Base-by-base conservation (phyloP, 1,140 invertebrate genomes). In the Planococcus citri region DNA sequence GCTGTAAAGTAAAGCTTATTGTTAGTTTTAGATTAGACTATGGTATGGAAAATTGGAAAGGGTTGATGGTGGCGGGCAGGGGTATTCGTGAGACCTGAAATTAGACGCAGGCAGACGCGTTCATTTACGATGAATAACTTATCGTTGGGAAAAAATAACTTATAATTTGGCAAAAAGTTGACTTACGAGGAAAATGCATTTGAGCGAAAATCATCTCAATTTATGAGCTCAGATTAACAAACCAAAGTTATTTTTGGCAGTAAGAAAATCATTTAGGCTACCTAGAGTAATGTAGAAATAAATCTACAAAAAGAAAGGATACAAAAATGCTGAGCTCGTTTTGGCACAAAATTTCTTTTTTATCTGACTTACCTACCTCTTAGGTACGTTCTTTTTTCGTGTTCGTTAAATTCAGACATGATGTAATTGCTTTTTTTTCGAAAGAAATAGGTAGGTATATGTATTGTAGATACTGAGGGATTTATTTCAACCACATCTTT, bases 281-380 rank as follows among this genome's bases (percentile, higher is more conserved):
- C 41, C 41, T 51, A 9, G 41, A 17, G 41, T 20, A 51, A 51
- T 20, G 41, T 17, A 17, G n/a, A 51, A 51, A 51, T 51, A 51
- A 51, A 51, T 51, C 41, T 51, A 51, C 41, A 51, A 51, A 51
- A 51, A 51, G 41, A 51, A 51, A 51, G 41, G 41, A 51, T 51
- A 51, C n/a, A 51, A 51, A 51, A 51, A 51, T 51, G 41, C 41
- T 51, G 41, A 51, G 41, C 6, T 51, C 17, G 41, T 51, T 51
- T 51, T 51, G 41, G 41, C 41, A 51, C 41, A 51, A 51, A 51
- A 17, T 14, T 20, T 51, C 41, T 51, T 51, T 51, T 51, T 51
- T 51, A 51, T 51, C 41, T 51, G 17, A n/a, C 41, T 51, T 51
- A 51, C 41, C 10, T 51, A 6, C 17, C 33, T 37, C 33, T 37